Percentiles rank a stretch among this genome's conserved stretches.
Evolutionary conservation across 2,888 invertebrate species (phyloP).

Genomic region (Rhimphoctona megacephalus): DNA sequence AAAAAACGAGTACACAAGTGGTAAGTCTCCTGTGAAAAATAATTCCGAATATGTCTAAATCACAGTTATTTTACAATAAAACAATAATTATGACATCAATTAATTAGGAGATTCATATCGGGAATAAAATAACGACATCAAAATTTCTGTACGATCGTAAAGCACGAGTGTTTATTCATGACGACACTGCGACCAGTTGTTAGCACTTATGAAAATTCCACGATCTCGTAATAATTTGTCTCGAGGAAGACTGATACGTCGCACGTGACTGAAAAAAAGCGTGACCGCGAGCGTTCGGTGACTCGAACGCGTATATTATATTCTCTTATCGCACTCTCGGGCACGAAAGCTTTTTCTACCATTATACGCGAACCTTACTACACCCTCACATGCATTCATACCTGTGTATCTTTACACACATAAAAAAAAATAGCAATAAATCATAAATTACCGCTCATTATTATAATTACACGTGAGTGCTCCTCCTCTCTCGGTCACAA

Average conservation of each 20-base stretch:
- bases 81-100: neutral
- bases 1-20: neutral
- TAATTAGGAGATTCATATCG: conserved; percentile 12
- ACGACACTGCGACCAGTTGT: neutral
- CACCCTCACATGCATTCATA: neutral
- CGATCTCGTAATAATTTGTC: conserved; percentile 47
- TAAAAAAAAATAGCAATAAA: conserved; percentile 72
- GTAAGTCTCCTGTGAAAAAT: neutral
- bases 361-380: neutral
- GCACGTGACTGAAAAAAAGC: conserved; percentile 51
- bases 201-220: conserved; percentile 35
- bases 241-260: conserved; percentile 24
- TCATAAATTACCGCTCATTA: conserved; percentile 79
- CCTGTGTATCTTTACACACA: neutral
- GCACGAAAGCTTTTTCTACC: conserved; percentile 45
- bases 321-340: conserved; percentile 51
- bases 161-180: neutral
- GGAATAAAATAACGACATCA: neutral
- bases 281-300: conserved; percentile 45
- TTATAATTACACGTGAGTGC: conserved; percentile 79
- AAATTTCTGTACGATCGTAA: neutral
- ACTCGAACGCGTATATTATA: conserved; percentile 41
- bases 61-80: neutral
- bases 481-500: conserved; percentile 38
- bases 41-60: neutral